Evolutionary conservation across 2,888 invertebrate genomes (phyloP).

Genomic region (Candidula unifasciata): DNA sequence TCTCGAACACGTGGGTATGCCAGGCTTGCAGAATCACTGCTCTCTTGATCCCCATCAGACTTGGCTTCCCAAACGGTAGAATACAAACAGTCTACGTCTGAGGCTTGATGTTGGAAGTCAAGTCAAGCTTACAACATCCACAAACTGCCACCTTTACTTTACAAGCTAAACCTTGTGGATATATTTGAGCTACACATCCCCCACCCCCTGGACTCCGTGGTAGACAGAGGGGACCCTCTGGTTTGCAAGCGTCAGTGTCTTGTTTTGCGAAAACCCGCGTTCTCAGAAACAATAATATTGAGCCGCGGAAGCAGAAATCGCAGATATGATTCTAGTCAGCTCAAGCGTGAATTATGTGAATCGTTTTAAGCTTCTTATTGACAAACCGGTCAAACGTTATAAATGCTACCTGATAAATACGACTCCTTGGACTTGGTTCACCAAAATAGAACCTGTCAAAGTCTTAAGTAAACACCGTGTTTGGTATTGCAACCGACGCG

Average conservation of each 20-base stretch:
- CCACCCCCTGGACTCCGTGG: neutral
- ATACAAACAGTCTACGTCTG: too few species aligned
- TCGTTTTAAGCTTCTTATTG: constrained; percentile 16
- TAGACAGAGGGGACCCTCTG: neutral
- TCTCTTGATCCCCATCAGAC: too few species aligned
- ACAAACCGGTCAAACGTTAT: neutral
- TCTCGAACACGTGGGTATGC: neutral
- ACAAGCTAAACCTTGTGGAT: constrained; percentile 1
- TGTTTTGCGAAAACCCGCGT: neutral
- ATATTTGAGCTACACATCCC: neutral
- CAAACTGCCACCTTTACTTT: constrained; percentile 3
- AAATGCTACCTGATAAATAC: neutral
- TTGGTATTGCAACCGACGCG: neutral
- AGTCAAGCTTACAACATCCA: neutral
- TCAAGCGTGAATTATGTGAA: constrained; percentile 11
- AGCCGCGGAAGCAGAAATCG: neutral
- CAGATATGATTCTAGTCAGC: constrained; percentile 25
- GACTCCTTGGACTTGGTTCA: neutral
- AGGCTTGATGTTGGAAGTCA: neutral
- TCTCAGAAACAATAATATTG: constrained; percentile 18
- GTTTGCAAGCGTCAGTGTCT: neutral
- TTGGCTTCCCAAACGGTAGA: too few species aligned
- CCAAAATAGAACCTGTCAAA: neutral
- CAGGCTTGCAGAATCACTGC: neutral
- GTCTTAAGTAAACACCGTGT: neutral